Evolutionary conservation across 2,113 vertebrate species (phyloP).

Genomic region (Noturus placidus): DNA sequence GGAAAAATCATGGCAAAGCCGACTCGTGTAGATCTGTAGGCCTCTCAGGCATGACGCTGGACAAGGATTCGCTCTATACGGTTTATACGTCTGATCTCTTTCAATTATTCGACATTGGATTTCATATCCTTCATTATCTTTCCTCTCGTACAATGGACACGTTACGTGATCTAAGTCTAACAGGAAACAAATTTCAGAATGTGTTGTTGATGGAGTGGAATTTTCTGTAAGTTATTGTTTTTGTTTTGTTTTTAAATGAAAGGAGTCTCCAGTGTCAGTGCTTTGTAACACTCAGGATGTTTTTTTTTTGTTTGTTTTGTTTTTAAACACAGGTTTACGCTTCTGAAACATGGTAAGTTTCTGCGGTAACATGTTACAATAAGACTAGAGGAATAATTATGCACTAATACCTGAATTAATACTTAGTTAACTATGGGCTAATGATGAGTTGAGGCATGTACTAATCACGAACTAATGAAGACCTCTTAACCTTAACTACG

Average conservation of each 20-base stretch:
- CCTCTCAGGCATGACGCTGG: not conserved
- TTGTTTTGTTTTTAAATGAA: not conserved
- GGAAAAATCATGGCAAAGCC: constrained; percentile 31
- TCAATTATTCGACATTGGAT: not conserved
- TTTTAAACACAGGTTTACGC: not conserved
- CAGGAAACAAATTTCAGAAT: not conserved
- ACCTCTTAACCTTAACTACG: no score
- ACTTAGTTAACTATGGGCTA: no score
- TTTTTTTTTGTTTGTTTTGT: no score
- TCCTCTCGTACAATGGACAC: not conserved
- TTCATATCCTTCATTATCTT: not conserved
- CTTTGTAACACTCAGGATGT: no score
- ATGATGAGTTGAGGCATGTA: no score
- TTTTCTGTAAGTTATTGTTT: not conserved
- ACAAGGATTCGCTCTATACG: not conserved
- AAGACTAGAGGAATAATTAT: no score
- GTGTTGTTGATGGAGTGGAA: not conserved
- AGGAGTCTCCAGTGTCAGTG: no score
- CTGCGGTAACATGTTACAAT: no score
- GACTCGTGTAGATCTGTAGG: constrained; percentile 5
- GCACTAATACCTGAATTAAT: no score
- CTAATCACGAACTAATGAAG: no score
- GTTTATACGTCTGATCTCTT: not conserved
- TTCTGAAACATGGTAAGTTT: not conserved
- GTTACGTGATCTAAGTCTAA: not conserved